These are phyloP conservation scores for Drosophila orosa DNA, from an alignment of 1,140 invertebrate species.

Conservation along the genomic window DNA sequence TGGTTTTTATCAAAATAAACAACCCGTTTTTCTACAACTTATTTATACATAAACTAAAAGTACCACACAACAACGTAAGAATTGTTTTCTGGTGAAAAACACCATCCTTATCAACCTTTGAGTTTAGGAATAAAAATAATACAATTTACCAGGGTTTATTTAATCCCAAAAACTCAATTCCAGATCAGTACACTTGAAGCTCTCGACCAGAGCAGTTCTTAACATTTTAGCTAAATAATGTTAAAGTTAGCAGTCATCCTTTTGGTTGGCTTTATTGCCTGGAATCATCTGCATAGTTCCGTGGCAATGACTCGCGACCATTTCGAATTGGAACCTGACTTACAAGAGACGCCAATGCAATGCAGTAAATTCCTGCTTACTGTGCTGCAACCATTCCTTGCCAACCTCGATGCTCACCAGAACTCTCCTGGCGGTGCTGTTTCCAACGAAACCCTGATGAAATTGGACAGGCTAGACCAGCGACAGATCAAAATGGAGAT, in stretches of 20 bases:
- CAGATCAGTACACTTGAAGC: not conserved
- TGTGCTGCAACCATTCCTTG: not conserved
- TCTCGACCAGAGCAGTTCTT: not conserved
- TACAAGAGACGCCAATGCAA: not conserved
- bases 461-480: not conserved
- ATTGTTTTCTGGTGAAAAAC: too few relatives aligned
- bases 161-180: not conserved
- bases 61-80: too few relatives aligned
- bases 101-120: too few relatives aligned
- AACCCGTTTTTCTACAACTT: too few relatives aligned
- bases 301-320: not conserved
- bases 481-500: not conserved
- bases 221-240: not conserved
- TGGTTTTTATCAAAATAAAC: not conserved
- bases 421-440: not conserved
- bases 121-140: too few relatives aligned
- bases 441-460: not conserved
- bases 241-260: not conserved
- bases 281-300: not conserved
- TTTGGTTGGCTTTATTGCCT: not conserved
- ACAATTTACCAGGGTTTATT: too few relatives aligned
- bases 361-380: constrained; percentile 1
- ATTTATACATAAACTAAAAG: too few relatives aligned
- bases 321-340: not conserved
- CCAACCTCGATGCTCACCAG: not conserved